phyloP scores from a whole-genome alignment of 2,113 vertebrate species.

The Pseudorhombus dupliciocellatus region DNA sequence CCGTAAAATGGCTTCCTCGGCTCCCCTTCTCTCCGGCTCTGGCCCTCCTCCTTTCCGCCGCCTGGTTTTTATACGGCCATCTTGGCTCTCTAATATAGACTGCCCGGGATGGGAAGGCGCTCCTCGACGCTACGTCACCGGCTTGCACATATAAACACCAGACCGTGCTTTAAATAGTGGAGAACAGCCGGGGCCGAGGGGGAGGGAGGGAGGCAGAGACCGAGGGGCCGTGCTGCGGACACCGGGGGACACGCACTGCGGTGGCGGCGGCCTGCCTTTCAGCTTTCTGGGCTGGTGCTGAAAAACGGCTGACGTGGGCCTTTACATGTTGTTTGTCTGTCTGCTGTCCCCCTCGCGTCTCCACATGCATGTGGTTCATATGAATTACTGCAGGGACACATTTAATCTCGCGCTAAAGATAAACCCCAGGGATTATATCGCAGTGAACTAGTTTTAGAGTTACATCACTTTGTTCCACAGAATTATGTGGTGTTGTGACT shows the following conservation, averaged over 20 bases:
- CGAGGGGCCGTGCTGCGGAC: slow-evolving; percentile 54
- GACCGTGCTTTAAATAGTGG: slow-evolving; percentile 94
- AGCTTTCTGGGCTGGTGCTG: background rate
- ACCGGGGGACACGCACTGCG: slow-evolving; percentile 3
- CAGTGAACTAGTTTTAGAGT: background rate
- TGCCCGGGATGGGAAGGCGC: slow-evolving; percentile 96
- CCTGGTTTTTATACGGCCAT: slow-evolving; percentile 96
- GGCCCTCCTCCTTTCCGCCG: slow-evolving; percentile 91
- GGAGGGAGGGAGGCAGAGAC: slow-evolving; percentile 40
- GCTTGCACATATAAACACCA: slow-evolving; percentile 94
- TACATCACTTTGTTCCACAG: too few species aligned
- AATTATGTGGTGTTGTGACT: background rate
- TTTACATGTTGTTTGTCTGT: background rate
- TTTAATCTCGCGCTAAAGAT: background rate
- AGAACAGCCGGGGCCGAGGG: slow-evolving; percentile 72
- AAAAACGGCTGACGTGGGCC: background rate
- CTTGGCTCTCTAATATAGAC: slow-evolving; percentile 99
- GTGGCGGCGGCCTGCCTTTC: slow-evolving; percentile 10
- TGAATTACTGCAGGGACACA: background rate
- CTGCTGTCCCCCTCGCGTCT: background rate
- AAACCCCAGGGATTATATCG: background rate
- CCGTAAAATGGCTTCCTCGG: slow-evolving; percentile 80
- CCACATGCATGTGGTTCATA: background rate
- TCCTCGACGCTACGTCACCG: slow-evolving; percentile 94
- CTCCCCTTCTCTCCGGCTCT: slow-evolving; percentile 84